Evolutionary conservation across 2,888 invertebrate species (phyloP).

Genomic region (Phytoseiulus persimilis): DNA sequence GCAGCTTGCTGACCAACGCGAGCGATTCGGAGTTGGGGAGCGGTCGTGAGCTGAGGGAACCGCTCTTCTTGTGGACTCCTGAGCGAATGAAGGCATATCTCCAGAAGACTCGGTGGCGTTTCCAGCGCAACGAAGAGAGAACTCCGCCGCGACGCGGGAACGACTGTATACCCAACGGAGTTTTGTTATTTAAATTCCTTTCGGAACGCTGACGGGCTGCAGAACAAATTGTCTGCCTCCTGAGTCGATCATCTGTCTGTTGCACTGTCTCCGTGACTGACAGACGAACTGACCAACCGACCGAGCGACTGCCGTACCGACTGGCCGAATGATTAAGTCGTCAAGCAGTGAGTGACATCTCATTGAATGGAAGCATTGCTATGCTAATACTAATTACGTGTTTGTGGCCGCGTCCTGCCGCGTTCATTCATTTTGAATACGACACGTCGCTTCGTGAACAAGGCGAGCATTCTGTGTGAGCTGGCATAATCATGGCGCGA

Average conservation of each 20-base stretch:
- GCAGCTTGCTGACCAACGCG: too few relatives aligned
- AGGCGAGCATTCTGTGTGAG: neutral
- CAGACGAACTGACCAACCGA: neutral
- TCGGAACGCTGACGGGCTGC: neutral
- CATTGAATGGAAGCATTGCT: neutral
- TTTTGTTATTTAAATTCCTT: neutral
- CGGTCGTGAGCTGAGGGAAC: too few relatives aligned
- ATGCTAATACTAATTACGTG: neutral
- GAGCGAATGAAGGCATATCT: neutral
- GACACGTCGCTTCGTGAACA: neutral
- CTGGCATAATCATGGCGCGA: neutral
- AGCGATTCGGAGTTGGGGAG: too few relatives aligned
- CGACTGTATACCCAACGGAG: neutral
- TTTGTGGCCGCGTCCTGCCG: neutral
- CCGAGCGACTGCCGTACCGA: neutral
- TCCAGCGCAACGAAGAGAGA: neutral
- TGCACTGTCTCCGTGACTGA: neutral
- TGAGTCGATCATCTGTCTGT: neutral
- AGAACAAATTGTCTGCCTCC: neutral
- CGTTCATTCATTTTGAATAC: neutral
- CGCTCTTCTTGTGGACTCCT: neutral
- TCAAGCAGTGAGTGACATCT: neutral
- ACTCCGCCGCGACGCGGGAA: neutral
- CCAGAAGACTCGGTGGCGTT: neutral
- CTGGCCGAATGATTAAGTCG: neutral